phyloP scores from a whole-genome alignment of 2,888 invertebrate genomes.

The Drosophila diplacantha region DNA sequence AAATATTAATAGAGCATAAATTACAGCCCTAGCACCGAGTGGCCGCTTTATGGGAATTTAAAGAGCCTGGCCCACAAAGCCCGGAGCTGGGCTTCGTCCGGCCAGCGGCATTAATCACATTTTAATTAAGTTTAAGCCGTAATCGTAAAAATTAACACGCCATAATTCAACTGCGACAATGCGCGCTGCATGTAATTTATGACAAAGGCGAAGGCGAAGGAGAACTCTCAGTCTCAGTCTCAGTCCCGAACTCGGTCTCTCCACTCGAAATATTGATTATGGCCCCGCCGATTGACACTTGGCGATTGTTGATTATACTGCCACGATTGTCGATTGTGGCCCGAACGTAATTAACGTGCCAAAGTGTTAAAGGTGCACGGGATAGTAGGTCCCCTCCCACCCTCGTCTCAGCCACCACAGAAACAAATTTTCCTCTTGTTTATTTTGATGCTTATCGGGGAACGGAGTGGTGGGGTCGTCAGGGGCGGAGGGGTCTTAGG shows the following conservation, averaged over 20 bases:
- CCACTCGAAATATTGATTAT: constrained; percentile 67
- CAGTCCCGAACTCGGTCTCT: neutral
- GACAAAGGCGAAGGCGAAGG: constrained; percentile 31
- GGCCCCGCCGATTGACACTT: constrained; percentile 65
- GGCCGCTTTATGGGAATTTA: constrained; percentile 64
- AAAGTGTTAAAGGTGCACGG: constrained; percentile 66
- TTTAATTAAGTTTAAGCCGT: constrained; percentile 71
- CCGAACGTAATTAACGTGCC: constrained; percentile 67
- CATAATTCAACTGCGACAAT: constrained; percentile 71
- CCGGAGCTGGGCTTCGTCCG: constrained; percentile 7
- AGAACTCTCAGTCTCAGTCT: constrained; percentile 6
- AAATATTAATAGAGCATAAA: constrained; percentile 74
- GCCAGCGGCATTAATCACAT: constrained; percentile 65
- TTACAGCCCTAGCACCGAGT: constrained; percentile 47
- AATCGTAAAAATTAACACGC: constrained; percentile 71
- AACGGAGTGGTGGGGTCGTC: neutral
- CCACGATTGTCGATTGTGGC: constrained; percentile 56
- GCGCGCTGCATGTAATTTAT: constrained; percentile 68
- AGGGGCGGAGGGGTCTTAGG: constrained; percentile 22
- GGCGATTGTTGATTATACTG: constrained; percentile 58
- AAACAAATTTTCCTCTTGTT: constrained; percentile 68
- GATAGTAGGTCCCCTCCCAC: constrained; percentile 6
- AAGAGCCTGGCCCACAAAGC: constrained; percentile 54
- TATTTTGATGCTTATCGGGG: constrained; percentile 64
- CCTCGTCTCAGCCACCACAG: constrained; percentile 5